These are phyloP conservation scores for Leptinotarsa peninsularis DNA, from an alignment of 2,888 invertebrate species.

Conservation along the genomic window DNA sequence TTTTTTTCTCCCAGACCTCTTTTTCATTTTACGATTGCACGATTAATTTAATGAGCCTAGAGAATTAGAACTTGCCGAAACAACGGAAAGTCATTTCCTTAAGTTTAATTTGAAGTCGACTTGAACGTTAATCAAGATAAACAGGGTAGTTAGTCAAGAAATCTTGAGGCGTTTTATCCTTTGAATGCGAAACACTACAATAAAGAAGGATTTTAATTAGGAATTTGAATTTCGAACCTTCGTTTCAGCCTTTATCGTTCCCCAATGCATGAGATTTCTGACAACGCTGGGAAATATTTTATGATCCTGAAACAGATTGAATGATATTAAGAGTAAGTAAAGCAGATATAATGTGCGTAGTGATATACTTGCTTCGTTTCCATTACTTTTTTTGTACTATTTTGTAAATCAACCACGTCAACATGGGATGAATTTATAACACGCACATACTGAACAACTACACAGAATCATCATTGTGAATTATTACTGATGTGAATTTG, in stretches of 20 bases:
- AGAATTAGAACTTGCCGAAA: slow-evolving; percentile 1
- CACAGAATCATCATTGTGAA: too few species aligned
- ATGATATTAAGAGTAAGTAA: too few species aligned
- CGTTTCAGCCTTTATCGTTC: neutral
- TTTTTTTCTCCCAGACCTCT: neutral
- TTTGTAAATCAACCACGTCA: too few species aligned
- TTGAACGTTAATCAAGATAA: slow-evolving; percentile 49
- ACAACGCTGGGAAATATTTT: neutral
- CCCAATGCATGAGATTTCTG: neutral
- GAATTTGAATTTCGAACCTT: neutral
- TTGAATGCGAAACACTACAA: neutral
- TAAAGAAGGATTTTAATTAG: slow-evolving; percentile 6
- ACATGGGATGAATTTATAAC: too few species aligned
- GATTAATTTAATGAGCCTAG: slow-evolving; percentile 7
- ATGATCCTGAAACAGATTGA: too few species aligned
- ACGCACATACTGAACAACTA: too few species aligned
- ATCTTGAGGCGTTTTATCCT: slow-evolving; percentile 16
- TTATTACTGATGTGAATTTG: too few species aligned
- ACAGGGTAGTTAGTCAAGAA: slow-evolving; percentile 49
- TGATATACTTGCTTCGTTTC: too few species aligned
- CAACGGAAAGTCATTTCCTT: slow-evolving; percentile 13
- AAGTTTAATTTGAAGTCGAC: slow-evolving; percentile 11
- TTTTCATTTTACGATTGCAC: neutral
- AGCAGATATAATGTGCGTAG: too few species aligned
- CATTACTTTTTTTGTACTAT: too few species aligned